phyloP scores from a whole-genome alignment of 1,140 invertebrate species.

The Geopemphigus sp. region DNA sequence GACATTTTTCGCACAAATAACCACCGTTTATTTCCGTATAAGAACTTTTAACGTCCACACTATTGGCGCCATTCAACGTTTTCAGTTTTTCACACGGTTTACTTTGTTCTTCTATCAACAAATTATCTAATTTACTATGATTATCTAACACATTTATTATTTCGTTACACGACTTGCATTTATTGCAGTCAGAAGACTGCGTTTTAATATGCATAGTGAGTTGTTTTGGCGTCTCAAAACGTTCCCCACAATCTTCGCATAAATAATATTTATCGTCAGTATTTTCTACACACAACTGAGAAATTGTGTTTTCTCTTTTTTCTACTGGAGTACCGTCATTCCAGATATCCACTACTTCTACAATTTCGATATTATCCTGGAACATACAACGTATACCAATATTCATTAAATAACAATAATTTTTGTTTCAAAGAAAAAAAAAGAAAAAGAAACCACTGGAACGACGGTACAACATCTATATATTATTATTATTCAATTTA shows the following conservation, averaged over 20 bases:
- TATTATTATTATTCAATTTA: not conserved
- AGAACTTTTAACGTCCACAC: constrained; percentile 7
- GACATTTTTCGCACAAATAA: constrained; percentile 33
- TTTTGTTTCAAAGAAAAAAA: not conserved
- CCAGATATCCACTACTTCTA: constrained; percentile 44
- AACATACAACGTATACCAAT: constrained; percentile 43
- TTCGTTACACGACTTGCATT: constrained; percentile 20
- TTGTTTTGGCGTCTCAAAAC: constrained; percentile 30
- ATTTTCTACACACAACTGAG: constrained; percentile 30
- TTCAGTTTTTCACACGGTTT: not conserved
- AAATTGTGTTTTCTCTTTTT: not conserved
- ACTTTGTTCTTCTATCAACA: not conserved
- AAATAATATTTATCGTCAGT: constrained; percentile 36
- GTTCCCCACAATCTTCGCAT: constrained; percentile 35
- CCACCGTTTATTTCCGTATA: constrained; percentile 13
- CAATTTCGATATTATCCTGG: constrained; percentile 47
- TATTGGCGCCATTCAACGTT: not conserved
- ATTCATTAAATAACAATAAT: constrained; percentile 26
- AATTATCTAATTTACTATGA: constrained; percentile 7
- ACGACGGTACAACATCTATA: constrained; percentile 18
- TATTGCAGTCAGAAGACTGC: constrained; percentile 1
- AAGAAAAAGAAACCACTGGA: constrained; percentile 1
- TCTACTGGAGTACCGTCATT: constrained; percentile 37
- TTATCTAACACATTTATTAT: not conserved
- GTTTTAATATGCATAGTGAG: constrained; percentile 27